phyloP scores from a whole-genome alignment of 2,888 invertebrate species.

The Lasioglossum morio region DNA sequence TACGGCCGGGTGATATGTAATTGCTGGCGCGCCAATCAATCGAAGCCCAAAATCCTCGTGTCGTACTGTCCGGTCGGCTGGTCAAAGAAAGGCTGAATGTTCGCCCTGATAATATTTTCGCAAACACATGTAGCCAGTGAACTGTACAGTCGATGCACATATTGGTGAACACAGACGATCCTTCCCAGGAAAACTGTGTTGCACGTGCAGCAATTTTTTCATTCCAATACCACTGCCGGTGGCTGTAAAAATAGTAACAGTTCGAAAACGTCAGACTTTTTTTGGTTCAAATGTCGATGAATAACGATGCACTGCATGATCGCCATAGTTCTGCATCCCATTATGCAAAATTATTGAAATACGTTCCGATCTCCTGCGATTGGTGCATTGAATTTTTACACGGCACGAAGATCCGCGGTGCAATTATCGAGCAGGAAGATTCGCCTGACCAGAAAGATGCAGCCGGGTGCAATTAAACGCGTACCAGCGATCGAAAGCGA shows the following conservation, averaged over 20 bases:
- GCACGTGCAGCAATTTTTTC: background rate
- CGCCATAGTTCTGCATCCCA: background rate
- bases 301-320: background rate
- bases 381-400: background rate
- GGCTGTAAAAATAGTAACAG: background rate
- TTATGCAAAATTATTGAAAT: conserved; percentile 1
- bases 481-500: background rate
- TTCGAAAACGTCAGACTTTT: background rate
- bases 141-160: background rate
- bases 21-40: background rate
- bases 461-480: background rate
- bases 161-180: background rate
- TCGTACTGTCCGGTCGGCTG: background rate
- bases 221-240: background rate
- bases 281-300: background rate
- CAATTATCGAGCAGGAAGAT: background rate
- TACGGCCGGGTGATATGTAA: background rate
- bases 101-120: background rate
- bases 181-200: background rate
- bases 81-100: background rate
- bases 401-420: background rate
- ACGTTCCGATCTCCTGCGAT: background rate
- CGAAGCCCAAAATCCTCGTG: background rate
- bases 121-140: background rate
- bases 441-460: background rate